Evolutionary conservation across 2,113 vertebrate species (phyloP).

Genomic region (Entosphenus tridentatus): DNA sequence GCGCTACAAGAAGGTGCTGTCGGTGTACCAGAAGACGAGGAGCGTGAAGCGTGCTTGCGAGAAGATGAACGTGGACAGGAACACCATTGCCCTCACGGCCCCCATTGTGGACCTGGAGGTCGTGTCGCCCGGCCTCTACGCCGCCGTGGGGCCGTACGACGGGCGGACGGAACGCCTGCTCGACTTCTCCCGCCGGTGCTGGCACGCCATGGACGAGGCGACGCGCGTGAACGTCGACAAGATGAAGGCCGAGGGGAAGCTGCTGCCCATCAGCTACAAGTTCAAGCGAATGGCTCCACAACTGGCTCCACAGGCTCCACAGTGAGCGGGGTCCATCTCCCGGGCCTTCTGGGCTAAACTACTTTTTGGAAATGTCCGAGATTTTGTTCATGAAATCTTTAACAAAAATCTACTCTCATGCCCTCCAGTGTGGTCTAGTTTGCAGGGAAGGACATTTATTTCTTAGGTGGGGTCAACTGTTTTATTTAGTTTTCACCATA

Average conservation of each 20-base stretch:
- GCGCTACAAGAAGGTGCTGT: constrained; percentile 64
- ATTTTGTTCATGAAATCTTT: no score
- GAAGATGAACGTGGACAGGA: constrained; percentile 56
- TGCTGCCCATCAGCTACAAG: constrained; percentile 60
- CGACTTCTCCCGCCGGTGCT: constrained; percentile 59
- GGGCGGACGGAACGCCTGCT: constrained; percentile 57
- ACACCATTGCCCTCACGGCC: constrained; percentile 59
- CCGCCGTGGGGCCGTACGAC: constrained; percentile 55
- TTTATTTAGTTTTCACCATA: no score
- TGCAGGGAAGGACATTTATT: no score
- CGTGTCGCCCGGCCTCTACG: constrained; percentile 54
- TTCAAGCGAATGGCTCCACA: constrained; percentile 22
- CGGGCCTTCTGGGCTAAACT: no score
- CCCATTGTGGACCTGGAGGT: constrained; percentile 60
- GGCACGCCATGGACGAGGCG: constrained; percentile 47
- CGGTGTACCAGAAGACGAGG: constrained; percentile 56
- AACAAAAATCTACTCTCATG: no score
- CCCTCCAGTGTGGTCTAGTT: no score
- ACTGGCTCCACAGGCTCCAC: no score
- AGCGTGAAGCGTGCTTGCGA: constrained; percentile 69
- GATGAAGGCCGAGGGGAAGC: constrained; percentile 58
- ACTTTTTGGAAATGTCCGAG: no score
- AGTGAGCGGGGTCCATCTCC: no score
- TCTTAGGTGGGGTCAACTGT: no score
- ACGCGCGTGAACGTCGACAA: constrained; percentile 55